Base-by-base conservation (phyloP, 1,140 invertebrate genomes). In the Teleogryllus occipitalis region DNA sequence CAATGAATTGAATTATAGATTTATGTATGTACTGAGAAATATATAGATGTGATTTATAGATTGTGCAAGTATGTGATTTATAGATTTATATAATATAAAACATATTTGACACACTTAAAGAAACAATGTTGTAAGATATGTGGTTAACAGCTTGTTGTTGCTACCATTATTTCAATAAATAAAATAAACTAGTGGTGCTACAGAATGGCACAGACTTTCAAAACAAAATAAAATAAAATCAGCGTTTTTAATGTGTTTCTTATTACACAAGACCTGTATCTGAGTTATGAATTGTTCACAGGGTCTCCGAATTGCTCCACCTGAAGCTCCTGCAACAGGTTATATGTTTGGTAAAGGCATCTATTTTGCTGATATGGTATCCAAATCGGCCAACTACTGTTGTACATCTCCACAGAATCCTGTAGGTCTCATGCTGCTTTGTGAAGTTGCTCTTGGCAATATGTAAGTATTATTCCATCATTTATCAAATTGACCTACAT, bases 361-460 rank as follows among this genome's bases (percentile, higher is more conserved):
- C 74, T 99, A 99, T 86, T 99, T 99, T 88, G 97, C 98, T 7
- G 98, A 99, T 86, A 98, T 99, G 96, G 97, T 99, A 0, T 97
- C 96, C 0, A 99, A 99, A 86, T 98, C 97, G 4, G 98, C 98
- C 0, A 99, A 99, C 86, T 99, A 99, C 86, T 99, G 98, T 88
- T 92, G 90, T 82, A 94, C 97, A 5, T 92, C 88, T 76, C 87
- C 87, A 4, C 82, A 85, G 74, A 93, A 93, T 84, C 89, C 92
- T 15, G 91, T 90, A 14, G 98, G 97, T 79, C 85, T 99, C 15
- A 84, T 99, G 86, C 82, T 99, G 82, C 88, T 99, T 0, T 98
- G 97, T 86, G 97, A 99, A 85, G 98, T 99, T 0, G 97, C 97
- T 18, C 89, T 99, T 7, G 98, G 97, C 18, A 92, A 97, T 82